phyloP scores from a whole-genome alignment of 1,140 invertebrate genomes.

The Zaprionus nigranus region DNA sequence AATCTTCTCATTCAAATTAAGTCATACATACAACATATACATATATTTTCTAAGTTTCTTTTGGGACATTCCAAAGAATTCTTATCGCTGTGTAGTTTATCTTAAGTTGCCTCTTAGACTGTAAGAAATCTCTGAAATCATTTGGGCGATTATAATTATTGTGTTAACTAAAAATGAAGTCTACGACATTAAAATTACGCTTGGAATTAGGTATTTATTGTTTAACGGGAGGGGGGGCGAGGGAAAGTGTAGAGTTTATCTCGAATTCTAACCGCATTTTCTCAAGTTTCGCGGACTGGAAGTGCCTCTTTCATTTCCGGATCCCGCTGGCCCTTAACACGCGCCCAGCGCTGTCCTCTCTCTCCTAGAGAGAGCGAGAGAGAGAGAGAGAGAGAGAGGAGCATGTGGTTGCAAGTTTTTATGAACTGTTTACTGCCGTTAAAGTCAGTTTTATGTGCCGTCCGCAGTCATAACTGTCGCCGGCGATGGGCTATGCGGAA shows the following conservation, averaged over 20 bases:
- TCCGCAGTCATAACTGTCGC: conserved; percentile 75
- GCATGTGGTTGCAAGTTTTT: conserved; percentile 58
- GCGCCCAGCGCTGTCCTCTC: conserved; percentile 6
- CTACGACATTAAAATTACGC: no score
- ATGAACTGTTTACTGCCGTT: conserved; percentile 80
- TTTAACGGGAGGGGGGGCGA: no score
- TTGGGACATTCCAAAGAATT: background rate
- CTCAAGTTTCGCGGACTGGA: background rate
- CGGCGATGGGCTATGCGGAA: conserved; percentile 66
- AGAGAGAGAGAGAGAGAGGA: conserved; percentile 7
- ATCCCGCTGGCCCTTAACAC: conserved; percentile 25
- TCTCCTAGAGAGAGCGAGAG: background rate
- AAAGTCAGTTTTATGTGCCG: conserved; percentile 79
- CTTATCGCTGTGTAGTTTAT: background rate
- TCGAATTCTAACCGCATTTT: background rate
- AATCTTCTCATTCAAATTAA: background rate
- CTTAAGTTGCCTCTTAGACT: no score
- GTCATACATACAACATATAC: background rate
- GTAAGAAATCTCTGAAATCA: no score
- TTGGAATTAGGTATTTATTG: no score
- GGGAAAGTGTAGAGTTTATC: no score
- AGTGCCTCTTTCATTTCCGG: background rate
- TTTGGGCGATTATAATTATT: no score
- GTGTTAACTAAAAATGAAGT: no score
- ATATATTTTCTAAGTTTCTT: background rate